Evolutionary conservation across 2,888 invertebrate genomes (phyloP).

Genomic region (Morinoia aosen): DNA sequence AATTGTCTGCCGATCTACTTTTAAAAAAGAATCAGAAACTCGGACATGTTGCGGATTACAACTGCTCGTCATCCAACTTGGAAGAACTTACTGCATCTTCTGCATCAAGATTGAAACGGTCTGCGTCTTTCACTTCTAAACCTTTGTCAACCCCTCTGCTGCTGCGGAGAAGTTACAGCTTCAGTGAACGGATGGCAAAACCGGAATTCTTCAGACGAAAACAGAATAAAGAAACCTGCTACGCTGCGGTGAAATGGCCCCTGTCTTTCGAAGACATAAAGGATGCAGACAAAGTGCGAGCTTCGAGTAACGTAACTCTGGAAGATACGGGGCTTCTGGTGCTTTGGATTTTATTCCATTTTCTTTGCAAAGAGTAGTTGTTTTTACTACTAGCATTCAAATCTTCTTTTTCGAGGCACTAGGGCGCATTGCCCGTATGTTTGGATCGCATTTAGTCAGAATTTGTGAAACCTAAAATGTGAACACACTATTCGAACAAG

Average conservation of each 20-base stretch:
- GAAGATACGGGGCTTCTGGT: neutral
- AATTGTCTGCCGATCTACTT: neutral
- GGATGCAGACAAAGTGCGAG: slow-evolving; percentile 23
- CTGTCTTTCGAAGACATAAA: neutral
- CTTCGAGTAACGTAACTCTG: neutral
- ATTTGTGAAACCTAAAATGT: neutral
- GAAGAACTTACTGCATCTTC: neutral
- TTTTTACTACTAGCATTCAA: neutral
- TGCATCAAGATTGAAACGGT: neutral
- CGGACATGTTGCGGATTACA: neutral
- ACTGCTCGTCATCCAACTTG: neutral
- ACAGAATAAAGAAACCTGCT: neutral
- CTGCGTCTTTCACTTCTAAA: neutral
- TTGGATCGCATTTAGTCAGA: neutral
- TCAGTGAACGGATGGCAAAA: neutral
- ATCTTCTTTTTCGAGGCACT: neutral
- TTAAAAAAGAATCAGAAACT: neutral
- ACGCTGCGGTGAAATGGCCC: neutral
- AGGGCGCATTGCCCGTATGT: neutral
- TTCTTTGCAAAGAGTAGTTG: neutral
- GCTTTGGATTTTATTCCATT: slow-evolving; percentile 5
- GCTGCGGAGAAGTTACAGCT: slow-evolving; percentile 28
- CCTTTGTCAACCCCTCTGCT: neutral
- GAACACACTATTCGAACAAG: neutral
- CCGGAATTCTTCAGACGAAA: neutral